Percentiles rank a stretch among this genome's conserved stretches.
These are phyloP conservation scores for Hydrozoanthus gracilis DNA, from an alignment of 92 coral and sea anemone genomes.

Conservation along the genomic window DNA sequence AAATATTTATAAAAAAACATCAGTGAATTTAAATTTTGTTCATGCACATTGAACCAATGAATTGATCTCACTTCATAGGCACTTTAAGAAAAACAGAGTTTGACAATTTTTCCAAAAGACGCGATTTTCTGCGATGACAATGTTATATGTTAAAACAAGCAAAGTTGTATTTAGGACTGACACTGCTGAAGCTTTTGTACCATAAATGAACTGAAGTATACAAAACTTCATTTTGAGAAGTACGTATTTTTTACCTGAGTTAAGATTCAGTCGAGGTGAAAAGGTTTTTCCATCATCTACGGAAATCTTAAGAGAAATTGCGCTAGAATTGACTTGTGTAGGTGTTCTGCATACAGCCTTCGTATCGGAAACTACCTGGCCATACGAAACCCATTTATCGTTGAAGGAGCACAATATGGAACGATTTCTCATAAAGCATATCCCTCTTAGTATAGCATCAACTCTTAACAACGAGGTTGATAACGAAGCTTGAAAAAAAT, in stretches of 20 bases:
- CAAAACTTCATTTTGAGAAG: neutral
- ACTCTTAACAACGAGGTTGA: neutral
- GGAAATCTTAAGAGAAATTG: slow-evolving; percentile 12
- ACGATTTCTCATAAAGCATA: slow-evolving; percentile 9
- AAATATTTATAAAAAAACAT: too few relatives aligned
- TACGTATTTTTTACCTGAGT: neutral
- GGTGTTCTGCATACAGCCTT: slow-evolving; percentile 24
- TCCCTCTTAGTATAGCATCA: slow-evolving; percentile 24
- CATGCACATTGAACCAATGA: too few relatives aligned
- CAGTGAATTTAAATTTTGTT: too few relatives aligned
- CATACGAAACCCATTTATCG: neutral
- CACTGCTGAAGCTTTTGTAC: neutral
- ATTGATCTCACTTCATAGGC: too few relatives aligned
- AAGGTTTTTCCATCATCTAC: slow-evolving; percentile 29
- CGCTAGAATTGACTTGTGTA: neutral
- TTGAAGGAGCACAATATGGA: slow-evolving; percentile 22
- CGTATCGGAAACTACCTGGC: neutral
- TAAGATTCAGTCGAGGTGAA: neutral
- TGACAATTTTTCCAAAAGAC: too few relatives aligned
- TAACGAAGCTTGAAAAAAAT: slow-evolving; percentile 4
- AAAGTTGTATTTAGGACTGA: too few relatives aligned
- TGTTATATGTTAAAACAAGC: too few relatives aligned
- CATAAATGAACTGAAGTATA: neutral
- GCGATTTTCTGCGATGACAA: too few relatives aligned
- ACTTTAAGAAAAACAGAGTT: too few relatives aligned